Conservation (phyloP, 2,888 invertebrate genomes). For the Automeris io region DNA sequence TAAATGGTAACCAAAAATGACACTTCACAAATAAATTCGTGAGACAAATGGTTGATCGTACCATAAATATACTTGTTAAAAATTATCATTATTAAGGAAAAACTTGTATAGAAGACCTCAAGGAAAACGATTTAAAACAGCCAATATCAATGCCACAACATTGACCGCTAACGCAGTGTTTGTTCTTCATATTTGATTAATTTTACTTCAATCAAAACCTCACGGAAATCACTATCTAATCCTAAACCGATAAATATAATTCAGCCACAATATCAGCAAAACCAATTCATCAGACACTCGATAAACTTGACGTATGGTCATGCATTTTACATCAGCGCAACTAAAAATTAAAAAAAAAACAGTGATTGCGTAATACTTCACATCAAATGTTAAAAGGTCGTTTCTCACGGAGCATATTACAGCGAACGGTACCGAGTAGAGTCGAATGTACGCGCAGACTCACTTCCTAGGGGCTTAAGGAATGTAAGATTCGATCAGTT, state of each 20-base stretch:
- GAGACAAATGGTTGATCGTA: too few species aligned
- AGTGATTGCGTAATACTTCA: conserved; percentile 3
- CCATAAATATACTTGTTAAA: too few species aligned
- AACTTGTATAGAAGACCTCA: neutral
- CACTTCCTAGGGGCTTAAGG: too few species aligned
- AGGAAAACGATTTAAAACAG: neutral
- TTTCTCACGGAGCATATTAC: too few species aligned
- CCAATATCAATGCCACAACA: neutral
- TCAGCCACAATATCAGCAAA: conserved; percentile 7
- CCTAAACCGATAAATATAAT: neutral
- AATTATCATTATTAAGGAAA: too few species aligned
- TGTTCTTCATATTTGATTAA: neutral
- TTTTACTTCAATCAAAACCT: neutral
- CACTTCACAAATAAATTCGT: too few species aligned
- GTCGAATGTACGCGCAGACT: too few species aligned
- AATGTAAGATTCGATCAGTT: too few species aligned
- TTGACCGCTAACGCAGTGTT: neutral
- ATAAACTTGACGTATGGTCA: conserved; percentile 3
- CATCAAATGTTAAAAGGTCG: too few species aligned
- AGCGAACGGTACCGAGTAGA: too few species aligned
- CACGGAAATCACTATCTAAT: conserved; percentile 1
- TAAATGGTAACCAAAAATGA: too few species aligned
- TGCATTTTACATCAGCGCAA: neutral
- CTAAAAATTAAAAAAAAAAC: neutral
- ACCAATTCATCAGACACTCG: conserved; percentile 7